Conservation (phyloP, 2,113 vertebrate genomes). For the Muntiacus reevesi region DNA sequence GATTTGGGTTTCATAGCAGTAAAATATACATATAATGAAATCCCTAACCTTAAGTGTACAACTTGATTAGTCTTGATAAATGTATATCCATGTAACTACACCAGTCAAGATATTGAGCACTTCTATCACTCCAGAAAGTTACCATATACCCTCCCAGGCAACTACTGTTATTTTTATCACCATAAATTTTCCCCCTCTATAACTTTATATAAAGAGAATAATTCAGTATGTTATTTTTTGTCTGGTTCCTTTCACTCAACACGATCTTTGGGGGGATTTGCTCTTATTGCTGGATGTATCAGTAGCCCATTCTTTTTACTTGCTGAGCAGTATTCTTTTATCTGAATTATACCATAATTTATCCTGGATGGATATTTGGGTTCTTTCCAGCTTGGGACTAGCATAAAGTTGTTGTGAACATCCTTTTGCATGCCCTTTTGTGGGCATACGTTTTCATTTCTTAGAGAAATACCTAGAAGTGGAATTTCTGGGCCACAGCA, state of each 20-base stretch:
- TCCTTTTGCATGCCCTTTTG: neutral
- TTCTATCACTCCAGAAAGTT: neutral
- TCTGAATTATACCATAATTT: neutral
- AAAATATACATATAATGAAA: constrained; percentile 21
- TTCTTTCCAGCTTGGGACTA: neutral
- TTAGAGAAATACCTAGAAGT: constrained; percentile 4
- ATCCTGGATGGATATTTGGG: neutral
- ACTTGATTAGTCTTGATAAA: neutral
- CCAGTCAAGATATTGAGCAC: neutral
- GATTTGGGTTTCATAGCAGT: neutral
- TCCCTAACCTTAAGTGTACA: neutral
- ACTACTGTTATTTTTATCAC: neutral
- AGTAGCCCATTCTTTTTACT: neutral
- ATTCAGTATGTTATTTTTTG: neutral
- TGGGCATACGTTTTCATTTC: neutral
- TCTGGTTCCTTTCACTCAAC: neutral
- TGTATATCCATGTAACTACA: neutral
- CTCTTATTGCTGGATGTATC: neutral
- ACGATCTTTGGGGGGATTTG: neutral
- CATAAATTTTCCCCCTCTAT: neutral
- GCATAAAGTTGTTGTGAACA: neutral
- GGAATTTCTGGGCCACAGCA: constrained; percentile 27
- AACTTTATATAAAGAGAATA: neutral
- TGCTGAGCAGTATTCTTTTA: neutral
- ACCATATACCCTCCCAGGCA: neutral